Evolutionary conservation across 2,113 vertebrate genomes (phyloP).

Genomic region (Perca flavescens): DNA sequence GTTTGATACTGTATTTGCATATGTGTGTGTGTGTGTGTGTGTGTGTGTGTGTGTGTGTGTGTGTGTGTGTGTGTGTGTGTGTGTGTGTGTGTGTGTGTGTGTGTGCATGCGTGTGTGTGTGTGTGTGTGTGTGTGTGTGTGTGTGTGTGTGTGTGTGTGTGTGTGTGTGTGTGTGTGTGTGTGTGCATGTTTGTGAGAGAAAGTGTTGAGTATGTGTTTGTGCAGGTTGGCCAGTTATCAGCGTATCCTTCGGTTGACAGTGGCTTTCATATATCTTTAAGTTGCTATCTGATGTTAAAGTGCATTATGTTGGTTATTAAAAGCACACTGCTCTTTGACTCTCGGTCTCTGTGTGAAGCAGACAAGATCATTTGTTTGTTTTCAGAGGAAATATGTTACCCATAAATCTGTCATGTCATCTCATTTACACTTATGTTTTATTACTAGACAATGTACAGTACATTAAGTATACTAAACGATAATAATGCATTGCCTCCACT

Average conservation of each 20-base stretch:
- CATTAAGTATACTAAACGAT: conserved; percentile 36
- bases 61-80: too few species aligned
- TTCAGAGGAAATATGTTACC: conserved; percentile 32
- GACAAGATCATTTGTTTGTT: conserved; percentile 38
- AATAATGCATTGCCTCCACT: conserved; percentile 20
- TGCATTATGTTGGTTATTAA: conserved; percentile 54
- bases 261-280: conserved; percentile 30
- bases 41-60: not conserved
- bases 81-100: not conserved
- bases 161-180: conserved; percentile 9
- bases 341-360: conserved; percentile 47
- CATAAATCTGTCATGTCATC: conserved; percentile 48
- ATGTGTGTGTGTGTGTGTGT: conserved; percentile 15
- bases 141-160: too few species aligned
- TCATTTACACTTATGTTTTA: conserved; percentile 47
- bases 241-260: conserved; percentile 41
- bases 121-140: conserved; percentile 6
- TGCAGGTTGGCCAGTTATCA: conserved; percentile 69
- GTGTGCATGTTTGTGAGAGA: conserved; percentile 18
- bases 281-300: conserved; percentile 50
- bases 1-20: conserved; percentile 47
- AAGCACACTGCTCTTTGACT: conserved; percentile 60
- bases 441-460: conserved; percentile 42
- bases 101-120: not conserved
- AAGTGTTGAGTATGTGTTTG: conserved; percentile 36